These are phyloP conservation scores for Microchrysa polita DNA, from an alignment of 2,888 invertebrate species.

Conservation along the genomic window DNA sequence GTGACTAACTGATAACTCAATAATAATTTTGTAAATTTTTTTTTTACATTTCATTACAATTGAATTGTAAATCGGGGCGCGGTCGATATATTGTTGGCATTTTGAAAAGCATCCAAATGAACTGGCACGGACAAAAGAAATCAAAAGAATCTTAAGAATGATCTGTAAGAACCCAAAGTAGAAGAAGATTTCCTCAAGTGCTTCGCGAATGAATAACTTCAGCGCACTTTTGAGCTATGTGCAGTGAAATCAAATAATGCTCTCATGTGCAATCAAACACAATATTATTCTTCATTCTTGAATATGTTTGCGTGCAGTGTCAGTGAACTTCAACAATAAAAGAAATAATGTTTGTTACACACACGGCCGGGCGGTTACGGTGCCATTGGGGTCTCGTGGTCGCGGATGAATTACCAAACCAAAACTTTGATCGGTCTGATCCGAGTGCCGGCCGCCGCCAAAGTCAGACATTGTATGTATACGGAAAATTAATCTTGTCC, in stretches of 20 bases:
- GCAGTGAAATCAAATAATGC: too few relatives aligned
- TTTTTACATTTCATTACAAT: neutral
- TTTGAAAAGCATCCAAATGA: neutral
- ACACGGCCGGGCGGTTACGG: too few relatives aligned
- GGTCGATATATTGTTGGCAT: neutral
- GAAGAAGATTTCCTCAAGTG: too few relatives aligned
- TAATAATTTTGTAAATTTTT: neutral
- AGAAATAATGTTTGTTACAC: neutral
- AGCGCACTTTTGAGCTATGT: neutral
- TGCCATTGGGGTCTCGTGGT: neutral
- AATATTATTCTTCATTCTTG: too few relatives aligned
- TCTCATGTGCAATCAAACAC: too few relatives aligned
- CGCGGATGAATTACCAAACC: too few relatives aligned
- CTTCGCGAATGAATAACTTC: neutral
- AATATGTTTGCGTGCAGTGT: neutral
- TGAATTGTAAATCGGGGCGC: neutral
- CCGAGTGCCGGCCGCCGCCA: neutral
- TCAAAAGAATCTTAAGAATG: too few relatives aligned
- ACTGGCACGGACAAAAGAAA: too few relatives aligned
- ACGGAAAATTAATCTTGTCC: constrained; percentile 34
- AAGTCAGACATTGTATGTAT: neutral
- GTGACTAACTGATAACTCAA: constrained; percentile 9
- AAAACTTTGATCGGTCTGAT: too few relatives aligned
- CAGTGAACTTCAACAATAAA: constrained; percentile 8
- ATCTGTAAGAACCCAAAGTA: too few relatives aligned